Evolutionary conservation across 1,140 invertebrate genomes (phyloP), one percentile per base, ranked within the genome.

Genomic region (Drosophila melanica): DNA sequence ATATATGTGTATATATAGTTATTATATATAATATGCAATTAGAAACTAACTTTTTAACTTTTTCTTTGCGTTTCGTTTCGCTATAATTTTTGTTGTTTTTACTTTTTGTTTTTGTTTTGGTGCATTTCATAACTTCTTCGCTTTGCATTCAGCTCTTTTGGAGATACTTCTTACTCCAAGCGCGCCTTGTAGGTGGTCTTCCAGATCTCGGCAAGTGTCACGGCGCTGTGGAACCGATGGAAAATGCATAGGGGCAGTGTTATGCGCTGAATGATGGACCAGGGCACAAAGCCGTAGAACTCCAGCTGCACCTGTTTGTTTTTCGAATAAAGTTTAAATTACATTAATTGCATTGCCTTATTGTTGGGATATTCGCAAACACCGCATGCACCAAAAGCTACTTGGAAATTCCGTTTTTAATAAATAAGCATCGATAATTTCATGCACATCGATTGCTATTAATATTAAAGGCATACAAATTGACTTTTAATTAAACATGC

Each of bases 201-300:
- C 98, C 98, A 99, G 68, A 99, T 98, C 93, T 99, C 98, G 75
- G 98, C 98, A 70, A 99, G 95, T 93, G 98, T 98, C 23, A 99
- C 97, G 18, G 97, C 97, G 35, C 98, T 98, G 93, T 99, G 98
- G 95, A 99, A 99, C 73, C 97, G 95, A 93, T 98, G 97, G 95
- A 99, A 99, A 91, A 99, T 99, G 93, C 97, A 97, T 50, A 99
- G 95, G 9, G 98, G 98, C 47, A 99, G 93, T 78, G 97, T 98
- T 67, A 98, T 95, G 76, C 97, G 96, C 90, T 98, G 97, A 23
- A 99, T 96, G 70, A 99, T 95, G 35, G 97, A 96, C 98, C 98
- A 99, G 20, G 97, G 95, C 50, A 98, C 94, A 91, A 97, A 97
- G 27, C 98, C 98, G 87, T 98, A 99, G 94, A 99, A 98, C 75